Percentiles rank a stretch among this genome's conserved stretches.
phyloP scores from a whole-genome alignment of 1,140 invertebrate genomes.

The Caerostris extrusa region DNA sequence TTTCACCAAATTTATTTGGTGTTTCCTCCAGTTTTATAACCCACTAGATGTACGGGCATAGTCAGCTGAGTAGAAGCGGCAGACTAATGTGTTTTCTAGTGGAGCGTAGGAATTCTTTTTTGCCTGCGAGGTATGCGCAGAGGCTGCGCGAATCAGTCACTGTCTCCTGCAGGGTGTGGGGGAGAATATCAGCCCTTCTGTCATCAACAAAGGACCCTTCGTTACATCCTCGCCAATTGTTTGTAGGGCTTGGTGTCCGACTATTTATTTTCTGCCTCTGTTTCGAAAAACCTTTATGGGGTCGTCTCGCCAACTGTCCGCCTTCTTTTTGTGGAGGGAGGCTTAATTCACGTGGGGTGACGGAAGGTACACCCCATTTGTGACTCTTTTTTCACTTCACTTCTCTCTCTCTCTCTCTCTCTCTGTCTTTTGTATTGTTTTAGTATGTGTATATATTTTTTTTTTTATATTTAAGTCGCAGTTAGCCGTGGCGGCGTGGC shows the following conservation, averaged over 20 bases:
- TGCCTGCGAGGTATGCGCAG: slow-evolving; percentile 13
- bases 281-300: slow-evolving; percentile 38
- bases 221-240: slow-evolving; percentile 53
- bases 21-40: too few relatives aligned
- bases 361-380: neutral
- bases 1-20: too few relatives aligned
- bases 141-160: slow-evolving; percentile 40
- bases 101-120: slow-evolving; percentile 33
- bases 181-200: neutral
- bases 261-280: slow-evolving; percentile 51
- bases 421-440: neutral
- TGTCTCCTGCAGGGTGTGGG: slow-evolving; percentile 27
- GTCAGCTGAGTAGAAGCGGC: too few relatives aligned
- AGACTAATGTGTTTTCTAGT: neutral
- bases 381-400: neutral
- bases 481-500: neutral
- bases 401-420: neutral
- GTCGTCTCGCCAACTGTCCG: slow-evolving; percentile 32
- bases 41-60: too few relatives aligned
- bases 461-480: neutral
- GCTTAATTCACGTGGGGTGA: slow-evolving; percentile 46
- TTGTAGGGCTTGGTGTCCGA: slow-evolving; percentile 35
- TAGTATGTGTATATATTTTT: too few relatives aligned
- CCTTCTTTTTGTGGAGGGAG: slow-evolving; percentile 44
- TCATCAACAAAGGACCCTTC: slow-evolving; percentile 46